Evolutionary conservation across 2,797 vertebrate genomes (phyloP), one percentile per base, ranked within the genome.

Genomic region (Pseudochirops corinnae): DNA sequence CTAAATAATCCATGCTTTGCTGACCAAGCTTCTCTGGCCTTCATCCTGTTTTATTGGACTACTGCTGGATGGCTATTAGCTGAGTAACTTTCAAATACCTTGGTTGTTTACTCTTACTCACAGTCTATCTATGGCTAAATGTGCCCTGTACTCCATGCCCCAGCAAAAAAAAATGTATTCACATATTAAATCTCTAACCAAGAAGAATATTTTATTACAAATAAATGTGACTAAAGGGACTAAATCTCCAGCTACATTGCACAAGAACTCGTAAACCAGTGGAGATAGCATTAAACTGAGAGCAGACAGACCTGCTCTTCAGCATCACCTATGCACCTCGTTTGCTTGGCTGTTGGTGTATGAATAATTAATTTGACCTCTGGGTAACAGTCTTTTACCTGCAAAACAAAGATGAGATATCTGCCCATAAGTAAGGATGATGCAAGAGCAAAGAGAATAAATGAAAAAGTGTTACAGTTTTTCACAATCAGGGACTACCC

Each of bases 1-100:
- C 96, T 97, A 97, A 98, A 98, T 97, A 98, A 98, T 56, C 93
- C 87, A 90, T 55, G 90, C 96, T 98, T 97, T 96, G 95, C 95
- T 7, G 98, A 98, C 97, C 96, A 98, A 96, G 93, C 94, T 97
- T 97, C 94, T 55, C 97, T 96, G 97, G 97, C 97, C 97, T 96
- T 97, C 93, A 96, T 92, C 92, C 55, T 94, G 94, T 93, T 98
- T 98, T 96, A 92, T 21, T 94, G 92, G 90, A 56, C 93, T 97
- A 95, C 90, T 95, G 96, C 94, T 96, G 95, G 33, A 74, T n/a
- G 33, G 96, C 95, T 96, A 96, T 93, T 82, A 92, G 95, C 57
- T 21, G 1, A 96, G 90, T 52, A 96, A 18, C 16, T 97, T 94
- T 92, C 92, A 95, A 96, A 95, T 53, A 95, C 93, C 90, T 28